Conservation (phyloP, 1,140 invertebrate genomes). For the Drosophila takahashii region DNA sequence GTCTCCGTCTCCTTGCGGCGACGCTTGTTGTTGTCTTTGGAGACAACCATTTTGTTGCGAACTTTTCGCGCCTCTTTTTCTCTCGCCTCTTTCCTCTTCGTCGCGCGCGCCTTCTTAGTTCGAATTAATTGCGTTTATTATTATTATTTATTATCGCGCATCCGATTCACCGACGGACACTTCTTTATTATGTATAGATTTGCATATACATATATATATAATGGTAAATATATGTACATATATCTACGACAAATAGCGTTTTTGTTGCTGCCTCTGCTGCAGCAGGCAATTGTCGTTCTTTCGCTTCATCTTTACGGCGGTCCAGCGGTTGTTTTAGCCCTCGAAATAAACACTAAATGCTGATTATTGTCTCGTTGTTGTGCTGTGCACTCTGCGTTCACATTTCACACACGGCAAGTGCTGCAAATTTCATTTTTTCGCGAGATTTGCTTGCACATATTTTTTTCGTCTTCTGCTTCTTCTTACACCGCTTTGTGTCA, state of each 20-base stretch:
- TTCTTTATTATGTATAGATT: constrained; percentile 56
- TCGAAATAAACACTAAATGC: constrained; percentile 44
- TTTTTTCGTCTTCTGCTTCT: constrained; percentile 64
- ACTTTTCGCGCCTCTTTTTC: constrained; percentile 78
- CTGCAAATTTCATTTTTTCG: constrained; percentile 65
- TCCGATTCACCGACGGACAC: constrained; percentile 33
- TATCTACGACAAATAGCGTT: constrained; percentile 71
- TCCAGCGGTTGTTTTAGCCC: constrained; percentile 15
- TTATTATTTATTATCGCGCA: constrained; percentile 36
- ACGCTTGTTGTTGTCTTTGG: constrained; percentile 82
- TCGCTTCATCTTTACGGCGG: constrained; percentile 66
- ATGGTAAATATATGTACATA: constrained; percentile 40
- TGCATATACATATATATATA: constrained; percentile 38
- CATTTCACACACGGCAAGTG: constrained; percentile 53
- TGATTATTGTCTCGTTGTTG: constrained; percentile 62
- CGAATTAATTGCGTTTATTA: constrained; percentile 30
- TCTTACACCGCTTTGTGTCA: constrained; percentile 76
- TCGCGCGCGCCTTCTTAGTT: constrained; percentile 26
- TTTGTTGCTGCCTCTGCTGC: constrained; percentile 70
- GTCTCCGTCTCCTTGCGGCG: constrained; percentile 80
- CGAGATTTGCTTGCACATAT: constrained; percentile 76
- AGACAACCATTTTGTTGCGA: constrained; percentile 84
- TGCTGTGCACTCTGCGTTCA: constrained; percentile 47
- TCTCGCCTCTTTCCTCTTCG: constrained; percentile 12
- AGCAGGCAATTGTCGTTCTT: constrained; percentile 74